Evolutionary conservation across 1,140 invertebrate species (phyloP), one percentile per base, ranked within the genome.

Genomic region (Alviniconcha marisindica): DNA sequence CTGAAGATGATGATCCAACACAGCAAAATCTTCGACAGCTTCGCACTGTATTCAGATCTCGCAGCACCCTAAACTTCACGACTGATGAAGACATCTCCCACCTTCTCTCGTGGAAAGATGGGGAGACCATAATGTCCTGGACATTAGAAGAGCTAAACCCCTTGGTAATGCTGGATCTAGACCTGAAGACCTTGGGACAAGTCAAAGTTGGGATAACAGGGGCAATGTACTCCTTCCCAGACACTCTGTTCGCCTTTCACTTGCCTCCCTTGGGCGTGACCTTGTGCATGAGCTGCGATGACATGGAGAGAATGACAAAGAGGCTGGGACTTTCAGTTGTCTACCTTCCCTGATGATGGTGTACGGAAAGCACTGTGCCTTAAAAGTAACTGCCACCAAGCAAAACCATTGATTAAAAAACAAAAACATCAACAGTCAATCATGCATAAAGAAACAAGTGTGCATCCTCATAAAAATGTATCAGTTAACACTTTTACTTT

Each of bases 201-300:
- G 73, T 76, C 24, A 28, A 21, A 48, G 73, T 76, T 24, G 73
- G 73, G 14, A 28, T 51, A 42, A 51, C 42, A 51, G 42, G 24
- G 44, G 40, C 21, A 28, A 28, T 76, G 73, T 76, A 76, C 73
- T 76, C 73, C 10, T 76, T 76, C 31, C 73, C 73, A 1, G 42
- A 76, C n/a, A 76, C 73, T 51, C 0, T 31, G 24, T 14, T 76
- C 42, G 18, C 7, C 2, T 76, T 76, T 76, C 42, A 76, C 38
- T 51, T 76, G 42, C 42, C 44, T 51, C 21, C 73, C 40, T 31
- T 76, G 44, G 73, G 73, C 24, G 44, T 76, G 21, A 51, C 24
- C 21, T n/a, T 76, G 24, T 42, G 12, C 2, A 5, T 76, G 73
- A 51, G n/a, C 14, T 44, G 33, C 28, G 44, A 54, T 54, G 73